Conservation (phyloP, 2,888 invertebrate species). For the Carpatolechia fugitivella region DNA sequence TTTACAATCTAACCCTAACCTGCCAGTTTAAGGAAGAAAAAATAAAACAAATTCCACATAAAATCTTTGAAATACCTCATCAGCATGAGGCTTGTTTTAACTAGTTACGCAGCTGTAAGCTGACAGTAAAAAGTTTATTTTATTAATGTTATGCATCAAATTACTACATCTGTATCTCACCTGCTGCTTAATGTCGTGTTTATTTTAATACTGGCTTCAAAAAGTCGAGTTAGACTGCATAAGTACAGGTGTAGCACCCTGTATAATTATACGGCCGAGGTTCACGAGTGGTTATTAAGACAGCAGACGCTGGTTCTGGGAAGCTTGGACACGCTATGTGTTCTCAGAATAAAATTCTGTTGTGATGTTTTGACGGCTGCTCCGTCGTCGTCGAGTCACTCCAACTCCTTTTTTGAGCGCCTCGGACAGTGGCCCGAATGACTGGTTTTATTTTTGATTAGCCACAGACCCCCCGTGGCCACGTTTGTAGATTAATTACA, state of each 20-base stretch:
- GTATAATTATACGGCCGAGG: slow-evolving; percentile 29
- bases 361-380: slow-evolving; percentile 43
- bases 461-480: slow-evolving; percentile 17
- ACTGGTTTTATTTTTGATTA: slow-evolving; percentile 10
- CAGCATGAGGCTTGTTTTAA: neutral
- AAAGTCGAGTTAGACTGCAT: slow-evolving; percentile 14
- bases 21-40: too few species aligned
- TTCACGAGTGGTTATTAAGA: slow-evolving; percentile 41
- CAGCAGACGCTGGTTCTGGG: slow-evolving; percentile 34
- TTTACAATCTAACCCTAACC: too few species aligned
- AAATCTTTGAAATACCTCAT: neutral
- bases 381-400: slow-evolving; percentile 24
- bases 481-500: slow-evolving; percentile 17
- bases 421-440: slow-evolving; percentile 16
- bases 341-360: slow-evolving; percentile 44
- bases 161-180: slow-evolving; percentile 26
- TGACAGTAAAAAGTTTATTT: slow-evolving; percentile 19
- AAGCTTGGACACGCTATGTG: slow-evolving; percentile 36
- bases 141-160: slow-evolving; percentile 24
- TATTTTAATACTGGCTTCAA: slow-evolving; percentile 22
- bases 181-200: slow-evolving; percentile 23
- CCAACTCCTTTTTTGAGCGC: slow-evolving; percentile 18
- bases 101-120: slow-evolving; percentile 10
- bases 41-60: neutral
- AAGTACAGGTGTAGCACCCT: slow-evolving; percentile 25